phyloP scores from a whole-genome alignment of 2,113 vertebrate genomes.

The Hepsetus odoe region DNA sequence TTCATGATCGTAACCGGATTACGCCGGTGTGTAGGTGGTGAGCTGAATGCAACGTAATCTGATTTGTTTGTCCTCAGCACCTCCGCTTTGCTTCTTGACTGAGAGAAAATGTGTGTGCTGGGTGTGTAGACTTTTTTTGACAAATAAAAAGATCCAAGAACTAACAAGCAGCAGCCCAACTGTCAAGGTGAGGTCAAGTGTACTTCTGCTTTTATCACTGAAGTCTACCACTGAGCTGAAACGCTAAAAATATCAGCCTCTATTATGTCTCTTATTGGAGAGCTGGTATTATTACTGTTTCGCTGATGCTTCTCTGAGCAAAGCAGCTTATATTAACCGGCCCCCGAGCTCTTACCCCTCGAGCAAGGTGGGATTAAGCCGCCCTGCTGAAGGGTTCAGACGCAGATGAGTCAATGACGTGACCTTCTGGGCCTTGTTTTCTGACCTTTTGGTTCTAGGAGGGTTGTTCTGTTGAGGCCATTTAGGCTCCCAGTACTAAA shows the following conservation, averaged over 20 bases:
- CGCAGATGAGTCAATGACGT: neutral
- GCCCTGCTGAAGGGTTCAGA: neutral
- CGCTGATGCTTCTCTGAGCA: conserved; percentile 1
- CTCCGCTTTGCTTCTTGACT: conserved; percentile 23
- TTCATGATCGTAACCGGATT: conserved; percentile 43
- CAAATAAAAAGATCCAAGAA: conserved; percentile 22
- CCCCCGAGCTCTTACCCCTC: conserved; percentile 1
- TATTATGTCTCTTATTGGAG: no score
- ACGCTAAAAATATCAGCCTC: neutral
- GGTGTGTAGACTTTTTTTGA: conserved; percentile 13
- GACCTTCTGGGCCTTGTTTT: neutral
- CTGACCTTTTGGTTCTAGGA: neutral
- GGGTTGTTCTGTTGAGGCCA: neutral
- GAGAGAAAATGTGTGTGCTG: conserved; percentile 7
- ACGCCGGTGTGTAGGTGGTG: conserved; percentile 9
- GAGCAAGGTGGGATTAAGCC: neutral
- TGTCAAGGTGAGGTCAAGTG: conserved; percentile 4
- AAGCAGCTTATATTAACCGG: neutral
- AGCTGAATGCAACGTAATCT: conserved; percentile 32
- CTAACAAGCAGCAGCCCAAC: neutral
- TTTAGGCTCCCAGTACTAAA: neutral
- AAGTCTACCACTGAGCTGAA: neutral
- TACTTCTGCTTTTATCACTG: neutral
- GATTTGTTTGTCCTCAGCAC: conserved; percentile 35
- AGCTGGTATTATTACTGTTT: neutral